phyloP scores from a whole-genome alignment of 2,113 vertebrate genomes.

The Pachyramphus minor region DNA sequence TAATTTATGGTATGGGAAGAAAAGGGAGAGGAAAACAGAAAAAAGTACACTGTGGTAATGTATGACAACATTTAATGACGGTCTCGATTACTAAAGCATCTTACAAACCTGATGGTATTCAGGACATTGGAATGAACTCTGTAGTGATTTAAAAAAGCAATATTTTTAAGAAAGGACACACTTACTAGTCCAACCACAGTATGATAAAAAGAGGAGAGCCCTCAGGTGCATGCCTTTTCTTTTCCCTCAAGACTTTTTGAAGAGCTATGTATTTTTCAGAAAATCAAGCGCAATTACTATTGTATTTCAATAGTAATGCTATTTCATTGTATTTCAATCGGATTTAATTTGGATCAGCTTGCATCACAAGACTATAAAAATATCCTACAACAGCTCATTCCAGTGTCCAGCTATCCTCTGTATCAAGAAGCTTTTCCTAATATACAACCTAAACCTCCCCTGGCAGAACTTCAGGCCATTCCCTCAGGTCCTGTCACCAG shows the following conservation, averaged over 20 bases:
- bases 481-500: accelerated
- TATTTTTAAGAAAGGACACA: background rate
- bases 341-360: background rate
- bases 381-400: background rate
- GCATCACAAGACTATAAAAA: background rate
- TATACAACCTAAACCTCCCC: too few species aligned
- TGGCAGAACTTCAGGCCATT: background rate
- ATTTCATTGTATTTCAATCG: background rate
- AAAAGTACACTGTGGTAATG: background rate
- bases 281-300: background rate
- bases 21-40: background rate
- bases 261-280: background rate
- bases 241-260: background rate
- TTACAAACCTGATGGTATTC: background rate
- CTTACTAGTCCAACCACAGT: background rate
- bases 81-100: background rate
- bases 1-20: background rate
- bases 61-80: background rate
- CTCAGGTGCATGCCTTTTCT: background rate
- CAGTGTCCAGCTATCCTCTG: background rate
- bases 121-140: background rate
- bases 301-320: too few species aligned
- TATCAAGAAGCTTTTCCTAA: background rate
- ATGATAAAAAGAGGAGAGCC: background rate
- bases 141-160: background rate